A percentile compares a stretch with the other conserved stretches of the same genome.
phyloP scores from a whole-genome alignment of 2,797 vertebrate species.

The Strix occidentalis region DNA sequence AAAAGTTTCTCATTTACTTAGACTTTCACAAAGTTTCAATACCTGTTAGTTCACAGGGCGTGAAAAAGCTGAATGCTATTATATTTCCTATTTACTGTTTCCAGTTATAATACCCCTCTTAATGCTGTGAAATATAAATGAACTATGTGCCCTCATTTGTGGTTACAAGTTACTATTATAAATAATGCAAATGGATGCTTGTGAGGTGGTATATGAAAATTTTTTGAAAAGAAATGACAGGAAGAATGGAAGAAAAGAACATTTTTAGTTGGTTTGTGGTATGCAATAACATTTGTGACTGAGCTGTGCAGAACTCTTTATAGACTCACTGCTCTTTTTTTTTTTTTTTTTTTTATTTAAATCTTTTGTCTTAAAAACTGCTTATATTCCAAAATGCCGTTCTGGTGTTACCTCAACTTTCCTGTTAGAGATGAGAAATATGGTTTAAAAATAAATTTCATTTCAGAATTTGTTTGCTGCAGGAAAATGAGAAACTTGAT shows the following conservation, averaged over 20 bases:
- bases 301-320: neutral
- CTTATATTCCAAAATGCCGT: neutral
- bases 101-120: conserved; percentile 33
- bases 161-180: neutral
- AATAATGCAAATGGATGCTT: conserved; percentile 22
- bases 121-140: conserved; percentile 61
- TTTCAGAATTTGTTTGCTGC: neutral
- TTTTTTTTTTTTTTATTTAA: neutral
- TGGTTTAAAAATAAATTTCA: conserved; percentile 16
- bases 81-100: conserved; percentile 54
- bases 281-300: neutral
- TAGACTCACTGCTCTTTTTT: neutral
- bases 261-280: neutral
- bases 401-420: neutral
- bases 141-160: conserved; percentile 29
- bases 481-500: conserved; percentile 3
- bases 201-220: neutral
- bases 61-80: conserved; percentile 55
- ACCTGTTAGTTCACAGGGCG: conserved; percentile 30
- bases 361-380: neutral
- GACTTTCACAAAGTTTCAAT: conserved; percentile 11
- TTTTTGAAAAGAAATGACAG: neutral
- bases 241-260: neutral
- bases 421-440: neutral
- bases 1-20: conserved; percentile 33